Percentiles rank a stretch among this genome's conserved stretches.
phyloP scores from a whole-genome alignment of 2,888 invertebrate species.

The Hypsopygia costalis region DNA sequence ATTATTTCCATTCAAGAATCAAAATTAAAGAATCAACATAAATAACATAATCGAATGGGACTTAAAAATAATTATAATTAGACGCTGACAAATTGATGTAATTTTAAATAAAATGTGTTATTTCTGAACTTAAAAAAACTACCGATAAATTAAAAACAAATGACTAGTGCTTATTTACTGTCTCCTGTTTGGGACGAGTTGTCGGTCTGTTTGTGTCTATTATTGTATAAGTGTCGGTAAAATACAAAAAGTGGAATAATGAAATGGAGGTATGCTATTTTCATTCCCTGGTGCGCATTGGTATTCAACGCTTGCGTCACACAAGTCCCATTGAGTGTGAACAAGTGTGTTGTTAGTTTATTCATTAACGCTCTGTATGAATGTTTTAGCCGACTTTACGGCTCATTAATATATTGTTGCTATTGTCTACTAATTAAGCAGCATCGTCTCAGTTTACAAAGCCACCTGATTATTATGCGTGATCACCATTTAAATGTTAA shows the following conservation, averaged over 20 bases:
- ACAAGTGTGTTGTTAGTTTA: slow-evolving; percentile 51
- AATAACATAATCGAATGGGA: no score
- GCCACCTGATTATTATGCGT: slow-evolving; percentile 75
- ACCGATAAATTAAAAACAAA: no score
- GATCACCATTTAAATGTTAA: slow-evolving; percentile 78
- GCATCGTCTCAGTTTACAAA: slow-evolving; percentile 61
- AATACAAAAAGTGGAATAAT: slow-evolving; percentile 17
- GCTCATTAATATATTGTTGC: slow-evolving; percentile 53
- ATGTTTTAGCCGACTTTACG: slow-evolving; percentile 52
- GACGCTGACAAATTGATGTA: no score
- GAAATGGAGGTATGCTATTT: slow-evolving; percentile 17
- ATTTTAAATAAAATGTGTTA: no score
- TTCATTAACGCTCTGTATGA: slow-evolving; percentile 36
- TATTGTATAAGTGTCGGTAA: slow-evolving; percentile 6
- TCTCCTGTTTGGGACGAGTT: slow-evolving; percentile 14
- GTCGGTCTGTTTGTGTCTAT: slow-evolving; percentile 6
- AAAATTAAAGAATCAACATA: no score
- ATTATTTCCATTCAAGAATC: no score
- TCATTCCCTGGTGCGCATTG: slow-evolving; percentile 15
- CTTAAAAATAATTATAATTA: no score
- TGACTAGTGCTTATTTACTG: no score
- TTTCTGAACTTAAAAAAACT: no score
- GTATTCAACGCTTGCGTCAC: slow-evolving; percentile 41
- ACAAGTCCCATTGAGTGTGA: slow-evolving; percentile 36
- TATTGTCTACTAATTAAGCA: slow-evolving; percentile 71